A percentile compares a stretch with the other conserved stretches of the same genome.
These are phyloP conservation scores for Trochalopteron elliotii DNA, from an alignment of 2,113 vertebrate species.

Conservation along the genomic window DNA sequence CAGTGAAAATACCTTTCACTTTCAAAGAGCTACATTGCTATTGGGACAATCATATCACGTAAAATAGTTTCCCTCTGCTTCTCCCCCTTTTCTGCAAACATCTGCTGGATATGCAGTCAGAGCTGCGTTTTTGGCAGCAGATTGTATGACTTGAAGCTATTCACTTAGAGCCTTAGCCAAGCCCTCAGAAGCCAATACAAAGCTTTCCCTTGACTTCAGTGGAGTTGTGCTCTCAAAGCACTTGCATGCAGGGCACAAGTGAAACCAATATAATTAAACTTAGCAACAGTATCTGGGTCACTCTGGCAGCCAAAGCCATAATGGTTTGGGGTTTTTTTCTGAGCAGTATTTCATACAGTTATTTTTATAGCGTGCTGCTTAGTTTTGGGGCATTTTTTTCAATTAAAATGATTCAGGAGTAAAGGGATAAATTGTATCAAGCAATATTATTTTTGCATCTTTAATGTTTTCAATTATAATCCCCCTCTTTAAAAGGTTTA, in stretches of 20 bases:
- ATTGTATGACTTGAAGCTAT: slow-evolving; percentile 22
- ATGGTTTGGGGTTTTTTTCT: not conserved
- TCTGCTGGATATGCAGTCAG: slow-evolving; percentile 35
- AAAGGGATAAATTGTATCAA: not conserved
- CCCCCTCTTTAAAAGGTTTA: not conserved
- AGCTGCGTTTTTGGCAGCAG: slow-evolving; percentile 44
- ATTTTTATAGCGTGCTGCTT: not conserved
- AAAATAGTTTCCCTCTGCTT: not conserved
- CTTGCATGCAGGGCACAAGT: not conserved
- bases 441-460: not conserved
- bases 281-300: slow-evolving; percentile 30
- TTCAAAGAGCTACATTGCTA: not conserved
- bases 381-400: not conserved
- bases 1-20: not conserved
- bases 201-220: slow-evolving; percentile 32
- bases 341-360: not conserved
- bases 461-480: not conserved
- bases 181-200: slow-evolving; percentile 29
- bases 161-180: slow-evolving; percentile 44
- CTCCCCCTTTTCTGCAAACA: not conserved
- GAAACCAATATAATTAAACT: slow-evolving; percentile 51
- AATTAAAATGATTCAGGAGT: not conserved
- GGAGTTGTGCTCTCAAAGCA: slow-evolving; percentile 33
- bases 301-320: not conserved
- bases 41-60: not conserved